Evolutionary conservation across 2,888 invertebrate genomes (phyloP).

Genomic region (Agonopterix subpropinquella): DNA sequence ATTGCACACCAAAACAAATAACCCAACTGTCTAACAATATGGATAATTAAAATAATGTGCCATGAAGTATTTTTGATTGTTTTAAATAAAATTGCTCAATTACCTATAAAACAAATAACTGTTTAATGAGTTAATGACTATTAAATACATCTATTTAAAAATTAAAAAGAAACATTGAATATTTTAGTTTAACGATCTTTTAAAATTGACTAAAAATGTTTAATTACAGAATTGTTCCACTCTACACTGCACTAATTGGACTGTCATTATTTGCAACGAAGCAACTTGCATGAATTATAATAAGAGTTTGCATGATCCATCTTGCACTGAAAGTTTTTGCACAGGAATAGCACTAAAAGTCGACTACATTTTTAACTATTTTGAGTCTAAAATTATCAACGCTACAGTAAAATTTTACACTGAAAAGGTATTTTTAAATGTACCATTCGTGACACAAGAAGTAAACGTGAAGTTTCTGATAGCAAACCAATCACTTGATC

Average conservation of each 20-base stretch:
- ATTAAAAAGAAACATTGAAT: too few relatives aligned
- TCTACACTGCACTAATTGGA: conserved; percentile 55
- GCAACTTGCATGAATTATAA: conserved; percentile 38
- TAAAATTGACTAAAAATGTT: neutral
- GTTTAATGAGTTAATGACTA: too few relatives aligned
- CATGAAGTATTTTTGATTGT: neutral
- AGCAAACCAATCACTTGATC: conserved; percentile 36
- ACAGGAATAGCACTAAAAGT: conserved; percentile 44
- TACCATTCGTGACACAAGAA: conserved; percentile 42
- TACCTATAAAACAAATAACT: too few relatives aligned
- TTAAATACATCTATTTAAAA: too few relatives aligned
- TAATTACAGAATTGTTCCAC: conserved; percentile 55
- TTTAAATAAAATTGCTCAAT: neutral
- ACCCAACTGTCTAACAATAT: too few relatives aligned
- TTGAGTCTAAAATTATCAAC: conserved; percentile 42
- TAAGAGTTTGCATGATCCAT: conserved; percentile 40
- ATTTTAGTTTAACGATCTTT: too few relatives aligned
- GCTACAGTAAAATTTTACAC: conserved; percentile 46
- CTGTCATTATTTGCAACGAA: conserved; percentile 39
- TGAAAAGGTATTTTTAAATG: conserved; percentile 26
- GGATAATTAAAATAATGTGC: too few relatives aligned
- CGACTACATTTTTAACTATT: conserved; percentile 50
- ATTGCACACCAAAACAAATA: too few relatives aligned
- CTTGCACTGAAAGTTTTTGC: conserved; percentile 45
- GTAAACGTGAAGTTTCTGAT: conserved; percentile 46